phyloP scores from a whole-genome alignment of 2,797 vertebrate species.

The Phoxinus dragarum region DNA sequence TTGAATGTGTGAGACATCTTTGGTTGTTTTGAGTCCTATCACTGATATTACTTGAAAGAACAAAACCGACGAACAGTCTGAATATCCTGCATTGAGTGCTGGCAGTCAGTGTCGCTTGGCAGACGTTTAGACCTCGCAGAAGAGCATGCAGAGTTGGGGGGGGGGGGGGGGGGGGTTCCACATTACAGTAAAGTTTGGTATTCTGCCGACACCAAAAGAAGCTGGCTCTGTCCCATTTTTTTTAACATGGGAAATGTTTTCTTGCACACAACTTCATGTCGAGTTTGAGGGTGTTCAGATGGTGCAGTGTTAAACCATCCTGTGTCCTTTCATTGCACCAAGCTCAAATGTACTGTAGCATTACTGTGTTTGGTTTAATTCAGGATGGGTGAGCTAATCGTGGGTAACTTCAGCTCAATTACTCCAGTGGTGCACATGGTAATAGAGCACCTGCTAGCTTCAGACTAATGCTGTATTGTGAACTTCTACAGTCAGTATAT shows the following conservation, averaged over 20 bases:
- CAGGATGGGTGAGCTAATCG: slow-evolving; percentile 1
- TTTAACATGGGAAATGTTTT: slow-evolving; percentile 34
- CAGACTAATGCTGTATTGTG: not conserved
- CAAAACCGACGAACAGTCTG: slow-evolving; percentile 25
- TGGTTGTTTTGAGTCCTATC: not conserved
- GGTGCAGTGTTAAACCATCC: slow-evolving; percentile 13
- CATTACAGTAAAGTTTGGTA: slow-evolving; percentile 39
- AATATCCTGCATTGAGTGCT: slow-evolving; percentile 13
- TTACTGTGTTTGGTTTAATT: slow-evolving; percentile 36
- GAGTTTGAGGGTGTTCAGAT: slow-evolving; percentile 14
- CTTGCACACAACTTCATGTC: not conserved
- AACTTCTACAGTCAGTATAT: not conserved
- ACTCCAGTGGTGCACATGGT: slow-evolving; percentile 8
- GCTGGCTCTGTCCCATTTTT: slow-evolving; percentile 32
- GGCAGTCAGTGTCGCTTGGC: slow-evolving; percentile 25
- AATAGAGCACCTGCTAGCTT: slow-evolving; percentile 37
- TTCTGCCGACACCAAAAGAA: slow-evolving; percentile 44
- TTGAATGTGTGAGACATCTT: not conserved
- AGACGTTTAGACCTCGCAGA: slow-evolving; percentile 13
- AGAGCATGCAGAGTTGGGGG: slow-evolving; percentile 75
- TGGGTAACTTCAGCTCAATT: slow-evolving; percentile 16
- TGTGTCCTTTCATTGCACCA: slow-evolving; percentile 13
- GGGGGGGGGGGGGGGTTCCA: too few relatives aligned
- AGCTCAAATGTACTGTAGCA: not conserved
- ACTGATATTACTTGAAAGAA: slow-evolving; percentile 33